Conservation (phyloP, 2,113 vertebrate genomes). For the Barbus barbus region DNA sequence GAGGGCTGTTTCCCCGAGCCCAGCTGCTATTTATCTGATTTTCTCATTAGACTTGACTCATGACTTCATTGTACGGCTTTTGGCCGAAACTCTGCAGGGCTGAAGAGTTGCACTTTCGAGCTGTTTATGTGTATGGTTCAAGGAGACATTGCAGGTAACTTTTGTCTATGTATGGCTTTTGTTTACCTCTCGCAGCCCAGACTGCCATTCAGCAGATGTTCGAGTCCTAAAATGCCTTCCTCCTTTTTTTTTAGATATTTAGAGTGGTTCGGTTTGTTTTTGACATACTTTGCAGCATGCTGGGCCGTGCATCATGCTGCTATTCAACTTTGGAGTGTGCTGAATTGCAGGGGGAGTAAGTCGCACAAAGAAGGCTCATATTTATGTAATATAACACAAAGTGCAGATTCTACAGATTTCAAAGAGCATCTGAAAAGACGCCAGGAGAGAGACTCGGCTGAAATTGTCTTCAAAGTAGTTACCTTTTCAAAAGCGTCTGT, state of each 20-base stretch:
- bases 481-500: constrained; percentile 27
- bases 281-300: constrained; percentile 47
- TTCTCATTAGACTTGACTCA: constrained; percentile 80
- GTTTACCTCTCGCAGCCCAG: constrained; percentile 18
- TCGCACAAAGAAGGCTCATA: constrained; percentile 34
- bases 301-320: constrained; percentile 8
- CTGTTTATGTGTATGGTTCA: constrained; percentile 52
- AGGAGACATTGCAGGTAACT: constrained; percentile 54
- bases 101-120: constrained; percentile 57
- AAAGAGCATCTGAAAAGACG: constrained; percentile 39
- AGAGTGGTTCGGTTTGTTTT: constrained; percentile 35
- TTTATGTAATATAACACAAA: constrained; percentile 45
- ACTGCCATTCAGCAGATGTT: constrained; percentile 33
- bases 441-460: constrained; percentile 17
- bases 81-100: constrained; percentile 62
- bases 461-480: constrained; percentile 39
- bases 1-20: constrained; percentile 68
- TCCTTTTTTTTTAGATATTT: constrained; percentile 16
- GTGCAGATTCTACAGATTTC: constrained; percentile 33
- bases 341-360: constrained; percentile 47
- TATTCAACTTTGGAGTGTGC: constrained; percentile 49
- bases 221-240: constrained; percentile 37
- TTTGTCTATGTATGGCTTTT: constrained; percentile 40
- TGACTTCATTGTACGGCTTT: constrained; percentile 73
- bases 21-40: constrained; percentile 81